Evolutionary conservation across 2,888 invertebrate species (phyloP), one percentile per base, ranked within the genome.

Genomic region (Heliconius ethilla): DNA sequence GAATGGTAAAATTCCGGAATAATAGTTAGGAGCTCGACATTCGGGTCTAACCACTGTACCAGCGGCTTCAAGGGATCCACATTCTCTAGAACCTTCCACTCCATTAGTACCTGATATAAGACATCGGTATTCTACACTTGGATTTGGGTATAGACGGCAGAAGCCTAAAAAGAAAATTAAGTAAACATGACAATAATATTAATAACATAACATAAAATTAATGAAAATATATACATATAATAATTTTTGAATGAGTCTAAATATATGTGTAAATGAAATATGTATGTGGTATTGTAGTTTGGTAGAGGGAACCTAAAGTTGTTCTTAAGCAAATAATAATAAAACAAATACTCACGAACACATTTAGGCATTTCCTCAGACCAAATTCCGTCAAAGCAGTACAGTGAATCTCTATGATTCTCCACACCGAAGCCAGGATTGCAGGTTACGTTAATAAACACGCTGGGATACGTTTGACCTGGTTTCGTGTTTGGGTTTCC

Each of bases 381-480:
- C 92, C 89, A 92, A 0, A 70, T 66, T 0, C 91, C 92, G 1
- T 85, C 82, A n/a, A 82, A 82, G 76, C 92, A 92, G 80, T 83
- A 84, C 25, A 88, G 75, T 18, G 62, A 45, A 3, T 70, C 55
- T 11, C 63, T 78, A 3, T 80, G 55, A 1, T 85, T 87, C 0
- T 83, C 62, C 0, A 89, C 80, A 0, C 86, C 88, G 75, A 88
- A 92, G 5, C 89, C 89, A 18, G 82, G 82, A 6, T 84, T 78
- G 80, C 92, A 92, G 25, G 86, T 86, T 15, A 90, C 84, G 63
- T 88, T 89, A 5, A 92, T 75, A 2, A 83, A 83, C 3, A 87
- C 81, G 1, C 82, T 81, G 22, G 82, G 74, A 79, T 85, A 86
- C 1, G 83, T 45, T 15, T 89, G 86, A 0, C 90, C 90, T 0